phyloP scores from a whole-genome alignment of 2,797 vertebrate species.

The Microhierax caerulescens region DNA sequence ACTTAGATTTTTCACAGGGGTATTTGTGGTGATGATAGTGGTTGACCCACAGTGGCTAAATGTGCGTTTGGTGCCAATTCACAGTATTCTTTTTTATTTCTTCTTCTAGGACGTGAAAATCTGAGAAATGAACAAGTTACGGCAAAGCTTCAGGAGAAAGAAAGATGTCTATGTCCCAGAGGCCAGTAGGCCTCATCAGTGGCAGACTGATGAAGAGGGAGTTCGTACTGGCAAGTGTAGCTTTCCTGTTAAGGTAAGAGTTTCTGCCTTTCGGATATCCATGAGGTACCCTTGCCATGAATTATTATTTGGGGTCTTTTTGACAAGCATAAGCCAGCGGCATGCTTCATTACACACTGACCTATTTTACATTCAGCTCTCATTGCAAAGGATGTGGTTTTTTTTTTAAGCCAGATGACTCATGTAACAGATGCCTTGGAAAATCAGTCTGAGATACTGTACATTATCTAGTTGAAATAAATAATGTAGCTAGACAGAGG shows the following conservation, averaged over 20 bases:
- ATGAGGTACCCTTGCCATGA: neutral
- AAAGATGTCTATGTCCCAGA: constrained; percentile 98
- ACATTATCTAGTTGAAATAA: neutral
- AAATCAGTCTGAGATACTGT: neutral
- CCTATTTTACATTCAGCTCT: constrained; percentile 18
- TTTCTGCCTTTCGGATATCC: neutral
- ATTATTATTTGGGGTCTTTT: neutral
- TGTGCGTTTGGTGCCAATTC: neutral
- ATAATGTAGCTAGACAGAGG: neutral
- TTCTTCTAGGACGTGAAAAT: constrained; percentile 68
- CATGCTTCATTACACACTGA: constrained; percentile 47
- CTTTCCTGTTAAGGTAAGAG: constrained; percentile 96
- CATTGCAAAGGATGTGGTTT: neutral
- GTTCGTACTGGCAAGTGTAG: constrained; percentile 96
- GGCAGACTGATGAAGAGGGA: constrained; percentile 98
- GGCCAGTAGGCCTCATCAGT: constrained; percentile 97
- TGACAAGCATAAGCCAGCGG: neutral
- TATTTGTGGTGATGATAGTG: neutral
- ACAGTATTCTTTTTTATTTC: neutral
- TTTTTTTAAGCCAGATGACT: constrained; percentile 2
- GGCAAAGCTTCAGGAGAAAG: constrained; percentile 98
- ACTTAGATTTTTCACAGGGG: neutral
- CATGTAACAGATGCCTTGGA: constrained; percentile 13
- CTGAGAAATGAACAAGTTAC: constrained; percentile 96
- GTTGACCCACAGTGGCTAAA: neutral